Evolutionary conservation across 2,797 vertebrate genomes (phyloP), one percentile per base, ranked within the genome.

Genomic region (Ptychobarbus kaznakovi): DNA sequence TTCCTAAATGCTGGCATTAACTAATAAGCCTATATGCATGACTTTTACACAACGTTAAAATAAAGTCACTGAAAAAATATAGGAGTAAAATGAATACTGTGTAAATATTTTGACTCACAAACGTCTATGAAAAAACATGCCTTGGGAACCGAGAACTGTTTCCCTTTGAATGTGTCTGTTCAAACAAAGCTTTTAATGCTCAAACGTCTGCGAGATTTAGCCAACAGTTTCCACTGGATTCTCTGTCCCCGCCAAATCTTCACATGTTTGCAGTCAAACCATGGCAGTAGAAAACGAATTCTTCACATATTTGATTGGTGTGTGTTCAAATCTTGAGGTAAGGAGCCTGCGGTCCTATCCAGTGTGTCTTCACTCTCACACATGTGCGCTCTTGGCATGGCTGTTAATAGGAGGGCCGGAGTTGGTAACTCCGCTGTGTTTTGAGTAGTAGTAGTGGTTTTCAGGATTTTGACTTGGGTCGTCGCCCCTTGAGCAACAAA

Each of bases 381-480:
- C 98, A 0, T 96, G 96, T 0, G 95, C 97, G 0, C 96, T 99
- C 95, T 98, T 99, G 86, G 97, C 97, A 0, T 99, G 98, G 89
- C 96, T 98, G 1, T 92, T 90, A 0, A 93, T 91, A 12, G 87
- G 80, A 78, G 94, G 92, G 86, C 95, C 92, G 9, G 96, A 95
- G 70, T 80, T 88, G 88, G 92, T 89, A 1, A 92, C 79, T 3
- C 91, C 92, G 0, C 95, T 68, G 88, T 94, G 93, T 0, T 97
- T 96, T 82, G 96, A 96, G 86, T 97, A 98, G 95, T 98, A 98
- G 95, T 97, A 99, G 86, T 95, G 97, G 91, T 96, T 97, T 88
- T 97, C 97, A 0, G 95, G 94, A 2, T 92, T 94, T 0, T 91
- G 88, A 89, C 94, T 94, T 13, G 95, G 35, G 4, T 79, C 46